phyloP scores from a whole-genome alignment of 2,797 vertebrate genomes.

The Sebastes elongatus region DNA sequence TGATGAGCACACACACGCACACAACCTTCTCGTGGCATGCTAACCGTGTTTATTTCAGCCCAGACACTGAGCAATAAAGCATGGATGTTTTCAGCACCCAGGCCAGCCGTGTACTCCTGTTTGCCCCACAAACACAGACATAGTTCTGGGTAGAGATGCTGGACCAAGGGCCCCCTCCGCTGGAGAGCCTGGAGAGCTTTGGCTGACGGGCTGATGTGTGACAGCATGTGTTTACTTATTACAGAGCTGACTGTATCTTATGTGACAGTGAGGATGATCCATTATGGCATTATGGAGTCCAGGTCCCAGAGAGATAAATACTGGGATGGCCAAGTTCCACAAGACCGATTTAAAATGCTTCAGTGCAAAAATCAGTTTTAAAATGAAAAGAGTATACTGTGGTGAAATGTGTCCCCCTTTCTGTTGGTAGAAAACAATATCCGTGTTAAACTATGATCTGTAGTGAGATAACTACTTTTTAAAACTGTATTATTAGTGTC shows the following conservation, averaged over 20 bases:
- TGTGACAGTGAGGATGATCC: constrained; percentile 82
- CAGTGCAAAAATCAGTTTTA: constrained; percentile 56
- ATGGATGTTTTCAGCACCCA: constrained; percentile 58
- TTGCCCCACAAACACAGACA: constrained; percentile 51
- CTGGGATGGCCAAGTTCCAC: constrained; percentile 70
- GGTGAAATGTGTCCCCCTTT: constrained; percentile 4
- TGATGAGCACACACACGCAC: constrained; percentile 48
- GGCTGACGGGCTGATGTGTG: constrained; percentile 66
- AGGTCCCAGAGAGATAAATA: constrained; percentile 77
- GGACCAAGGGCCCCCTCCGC: constrained; percentile 63
- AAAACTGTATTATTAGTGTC: background rate
- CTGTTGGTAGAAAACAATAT: background rate
- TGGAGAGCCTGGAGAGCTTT: constrained; percentile 69
- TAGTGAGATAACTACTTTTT: background rate
- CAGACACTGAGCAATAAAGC: constrained; percentile 69
- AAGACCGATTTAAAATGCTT: constrained; percentile 64
- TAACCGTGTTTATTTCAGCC: constrained; percentile 75
- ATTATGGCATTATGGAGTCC: constrained; percentile 59
- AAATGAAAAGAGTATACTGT: constrained; percentile 25
- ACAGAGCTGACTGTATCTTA: constrained; percentile 71
- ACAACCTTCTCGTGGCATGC: constrained; percentile 59
- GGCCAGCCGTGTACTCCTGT: constrained; percentile 45
- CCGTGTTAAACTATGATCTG: background rate
- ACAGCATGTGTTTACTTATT: constrained; percentile 74
- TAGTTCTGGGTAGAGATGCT: constrained; percentile 44